Evolutionary conservation across 1,140 invertebrate species (phyloP), one percentile per base, ranked within the genome.

Genomic region (Galleria mellonella): DNA sequence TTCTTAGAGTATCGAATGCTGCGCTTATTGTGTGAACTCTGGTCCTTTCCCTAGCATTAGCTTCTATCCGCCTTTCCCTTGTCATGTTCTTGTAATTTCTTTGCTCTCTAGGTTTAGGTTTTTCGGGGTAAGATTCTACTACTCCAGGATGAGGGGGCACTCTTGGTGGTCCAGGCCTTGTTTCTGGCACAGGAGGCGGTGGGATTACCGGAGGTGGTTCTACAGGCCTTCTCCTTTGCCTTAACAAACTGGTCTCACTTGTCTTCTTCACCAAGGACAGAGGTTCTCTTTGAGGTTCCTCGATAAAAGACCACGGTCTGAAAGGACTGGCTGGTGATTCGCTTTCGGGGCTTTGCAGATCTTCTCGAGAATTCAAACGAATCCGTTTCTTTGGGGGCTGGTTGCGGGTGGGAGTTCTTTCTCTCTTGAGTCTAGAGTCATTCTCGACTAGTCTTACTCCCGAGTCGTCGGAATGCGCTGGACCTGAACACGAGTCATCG

Each of bases 31-130:
- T 97, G 75, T 98, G 96, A 0, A 98, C 96, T 32, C 96, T 87
- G 6, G 96, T 96, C 28, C 96, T 86, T 77, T 98, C 96, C 1
- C 96, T 88, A 0, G 96, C 96, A 65, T 98, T 98, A 0, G 96
- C 96, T 78, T 98, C 96, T 62, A 97, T 96, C 23, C 96, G 86
- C 49, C 96, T 88, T 66, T 97, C 96, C 14, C 95, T 86, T 0
- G 95, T 97, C 96, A 97, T 97, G 69, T 97, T 97, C 71, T 98
- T 97, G 77, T 97, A 97, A 73, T 97, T 97, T 49, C 96, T 91
- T 60, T 95, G 93, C 39, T 94, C 90, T 15, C 89, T 81, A 7
- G 87, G 87, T 30, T 78, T 79, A 50, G 65, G 51, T 39, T 70
- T 72, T 6, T 77, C 65, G 3, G 48, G 38, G 43, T 72, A 77